A percentile compares a stretch with the other conserved stretches of the same genome.
phyloP scores from a whole-genome alignment of 2,888 invertebrate genomes.

The Petrolisthes manimaculis region DNA sequence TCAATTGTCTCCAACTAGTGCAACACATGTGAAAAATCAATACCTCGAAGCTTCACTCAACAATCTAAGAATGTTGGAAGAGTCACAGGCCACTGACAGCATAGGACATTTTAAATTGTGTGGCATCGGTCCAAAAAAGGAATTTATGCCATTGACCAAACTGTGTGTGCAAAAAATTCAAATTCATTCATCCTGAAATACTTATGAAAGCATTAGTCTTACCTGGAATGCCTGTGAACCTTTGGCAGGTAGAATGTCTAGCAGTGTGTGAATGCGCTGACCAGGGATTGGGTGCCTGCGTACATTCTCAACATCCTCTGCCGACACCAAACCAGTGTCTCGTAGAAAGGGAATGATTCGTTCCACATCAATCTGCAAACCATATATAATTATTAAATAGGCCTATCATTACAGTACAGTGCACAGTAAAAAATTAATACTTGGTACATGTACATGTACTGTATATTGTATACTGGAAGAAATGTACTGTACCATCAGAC shows the following conservation, averaged over 20 bases:
- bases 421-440: not conserved
- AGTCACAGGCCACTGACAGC: too few relatives aligned
- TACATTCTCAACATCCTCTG: constrained; percentile 67
- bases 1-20: too few relatives aligned
- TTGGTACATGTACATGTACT: not conserved
- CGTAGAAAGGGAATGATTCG: constrained; percentile 67
- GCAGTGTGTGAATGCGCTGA: constrained; percentile 67
- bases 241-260: constrained; percentile 67
- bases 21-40: too few relatives aligned
- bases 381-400: not conserved
- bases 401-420: not conserved
- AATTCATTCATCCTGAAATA: too few relatives aligned
- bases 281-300: constrained; percentile 67
- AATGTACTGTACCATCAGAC: too few relatives aligned
- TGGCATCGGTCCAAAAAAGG: too few relatives aligned
- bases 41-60: too few relatives aligned
- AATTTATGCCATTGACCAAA: too few relatives aligned
- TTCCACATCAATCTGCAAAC: constrained; percentile 67
- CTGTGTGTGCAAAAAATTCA: too few relatives aligned
- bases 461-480: not conserved
- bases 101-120: too few relatives aligned
- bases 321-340: constrained; percentile 66
- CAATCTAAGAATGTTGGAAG: too few relatives aligned
- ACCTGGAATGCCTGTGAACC: constrained; percentile 67
- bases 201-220: not conserved